Base-by-base conservation (phyloP, 2,113 vertebrate species). In the Tetrax tetrax region DNA sequence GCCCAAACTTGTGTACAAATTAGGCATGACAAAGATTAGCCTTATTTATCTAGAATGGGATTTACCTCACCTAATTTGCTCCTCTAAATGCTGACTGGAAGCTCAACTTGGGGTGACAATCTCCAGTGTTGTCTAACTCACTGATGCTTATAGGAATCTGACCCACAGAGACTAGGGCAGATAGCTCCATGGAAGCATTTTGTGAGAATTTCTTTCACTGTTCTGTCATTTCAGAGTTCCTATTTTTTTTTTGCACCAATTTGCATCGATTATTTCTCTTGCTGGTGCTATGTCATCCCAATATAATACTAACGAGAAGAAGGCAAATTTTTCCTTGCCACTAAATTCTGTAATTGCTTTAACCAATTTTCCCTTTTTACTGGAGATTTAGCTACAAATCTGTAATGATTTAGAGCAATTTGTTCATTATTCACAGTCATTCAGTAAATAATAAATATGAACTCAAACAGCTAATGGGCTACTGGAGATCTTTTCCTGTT, bases 361-460 rank as follows among this genome's bases (percentile, higher is more conserved):
- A 94, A 87, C 85, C 19, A 31, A 72, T 92, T 87, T 90, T 41
- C 56, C 64, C 47, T 77, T 91, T 93, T 87, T 89, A 89, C 68
- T 72, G 87, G 45, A 56, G 57, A 84, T 74, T 94, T 87, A 95
- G 53, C 64, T 48, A 82, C 76, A 89, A 93, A 86, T 93, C 50
- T 74, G 66, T 51, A 83, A 87, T 72, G 22, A 95, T 95, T 96
- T 96, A 86, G 77, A 93, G 60, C 53, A 92, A 96, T 83, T 94
- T 95, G 53, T 90, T 96, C 92, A 93, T 94, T 96, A 85, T 84
- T 95, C 95, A 96, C 22, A 68, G 83, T 82, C 80, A 89, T 66
- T 95, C 90, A 91, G 88, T 87, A 96, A 95, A 96, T 93, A 96
- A 93, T 17, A 94, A 96, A 90, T 57, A 95, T 84, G 80, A 97